Conservation (phyloP, 2,888 invertebrate species). For the Epinotia bilunana region DNA sequence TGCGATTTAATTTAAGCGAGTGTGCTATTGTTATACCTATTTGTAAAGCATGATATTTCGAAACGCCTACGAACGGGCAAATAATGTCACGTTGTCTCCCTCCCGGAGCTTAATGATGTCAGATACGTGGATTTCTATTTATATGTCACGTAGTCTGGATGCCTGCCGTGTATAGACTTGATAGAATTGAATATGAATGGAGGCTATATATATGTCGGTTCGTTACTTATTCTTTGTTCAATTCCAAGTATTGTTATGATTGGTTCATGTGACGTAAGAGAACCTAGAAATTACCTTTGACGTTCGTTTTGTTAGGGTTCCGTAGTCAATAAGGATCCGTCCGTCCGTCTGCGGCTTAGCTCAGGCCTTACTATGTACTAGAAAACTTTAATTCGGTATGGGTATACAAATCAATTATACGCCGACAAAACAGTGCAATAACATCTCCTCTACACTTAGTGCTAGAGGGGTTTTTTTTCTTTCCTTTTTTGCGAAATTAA, state of each 20-base stretch:
- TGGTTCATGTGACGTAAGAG: constrained; percentile 27
- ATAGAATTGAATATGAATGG: neutral
- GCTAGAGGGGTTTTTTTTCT: too few relatives aligned
- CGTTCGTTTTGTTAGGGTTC: neutral
- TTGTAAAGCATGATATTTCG: constrained; percentile 5
- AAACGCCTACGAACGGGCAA: constrained; percentile 18
- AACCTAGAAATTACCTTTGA: constrained; percentile 12
- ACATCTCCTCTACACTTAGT: too few relatives aligned
- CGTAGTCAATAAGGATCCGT: too few relatives aligned
- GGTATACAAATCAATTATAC: too few relatives aligned
- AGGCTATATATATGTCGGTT: constrained; percentile 1
- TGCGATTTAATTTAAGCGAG: constrained; percentile 31
- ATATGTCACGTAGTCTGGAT: constrained; percentile 24
- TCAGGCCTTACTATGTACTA: too few relatives aligned
- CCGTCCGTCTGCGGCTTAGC: too few relatives aligned
- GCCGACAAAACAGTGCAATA: too few relatives aligned
- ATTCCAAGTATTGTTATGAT: constrained; percentile 21
- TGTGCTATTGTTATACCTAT: constrained; percentile 26
- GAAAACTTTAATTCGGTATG: too few relatives aligned
- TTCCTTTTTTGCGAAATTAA: too few relatives aligned
- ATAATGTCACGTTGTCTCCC: constrained; percentile 17
- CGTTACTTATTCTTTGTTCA: neutral
- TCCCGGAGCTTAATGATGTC: constrained; percentile 22
- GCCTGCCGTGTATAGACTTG: constrained; percentile 7
- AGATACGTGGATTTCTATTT: constrained; percentile 34